A percentile compares a stretch with the other conserved stretches of the same genome.
phyloP scores from a whole-genome alignment of 1,140 invertebrate species.

The Idris sp. region DNA sequence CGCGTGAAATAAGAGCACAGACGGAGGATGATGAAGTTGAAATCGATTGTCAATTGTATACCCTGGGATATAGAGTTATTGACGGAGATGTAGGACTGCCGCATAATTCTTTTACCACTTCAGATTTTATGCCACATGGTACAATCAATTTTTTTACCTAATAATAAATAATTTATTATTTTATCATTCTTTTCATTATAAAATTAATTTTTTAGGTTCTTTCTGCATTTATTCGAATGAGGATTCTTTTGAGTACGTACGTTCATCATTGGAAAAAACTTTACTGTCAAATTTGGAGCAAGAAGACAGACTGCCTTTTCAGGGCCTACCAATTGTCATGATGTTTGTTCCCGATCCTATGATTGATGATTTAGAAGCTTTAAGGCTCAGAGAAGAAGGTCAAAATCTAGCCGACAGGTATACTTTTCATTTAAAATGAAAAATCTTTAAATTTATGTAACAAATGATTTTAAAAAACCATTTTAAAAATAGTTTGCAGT shows the following conservation, averaged over 20 bases:
- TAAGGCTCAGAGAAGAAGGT: constrained; percentile 91
- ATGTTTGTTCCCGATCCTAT: constrained; percentile 92
- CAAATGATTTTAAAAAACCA: not conserved
- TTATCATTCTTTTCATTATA: no score
- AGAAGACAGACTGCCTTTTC: constrained; percentile 90
- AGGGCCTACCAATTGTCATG: constrained; percentile 93
- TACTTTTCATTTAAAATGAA: constrained; percentile 4
- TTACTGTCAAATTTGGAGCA: constrained; percentile 93
- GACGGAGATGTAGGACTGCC: constrained; percentile 90
- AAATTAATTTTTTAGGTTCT: constrained; percentile 84
- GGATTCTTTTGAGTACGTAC: constrained; percentile 94
- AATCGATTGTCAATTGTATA: constrained; percentile 88
- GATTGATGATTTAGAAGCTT: constrained; percentile 89
- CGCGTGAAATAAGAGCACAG: constrained; percentile 86
- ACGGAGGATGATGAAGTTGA: constrained; percentile 91
- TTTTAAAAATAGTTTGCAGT: constrained; percentile 84
- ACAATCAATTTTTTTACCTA: constrained; percentile 25
- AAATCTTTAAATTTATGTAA: no score
- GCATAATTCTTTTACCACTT: constrained; percentile 86
- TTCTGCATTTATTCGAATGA: constrained; percentile 95
- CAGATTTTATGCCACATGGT: constrained; percentile 88
- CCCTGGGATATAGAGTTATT: constrained; percentile 89
- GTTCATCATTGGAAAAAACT: constrained; percentile 94
- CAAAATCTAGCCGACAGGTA: constrained; percentile 93
- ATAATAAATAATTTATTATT: no score